Evolutionary conservation across 1,140 invertebrate species (phyloP).

Genomic region (Pectinophora gossypiella): DNA sequence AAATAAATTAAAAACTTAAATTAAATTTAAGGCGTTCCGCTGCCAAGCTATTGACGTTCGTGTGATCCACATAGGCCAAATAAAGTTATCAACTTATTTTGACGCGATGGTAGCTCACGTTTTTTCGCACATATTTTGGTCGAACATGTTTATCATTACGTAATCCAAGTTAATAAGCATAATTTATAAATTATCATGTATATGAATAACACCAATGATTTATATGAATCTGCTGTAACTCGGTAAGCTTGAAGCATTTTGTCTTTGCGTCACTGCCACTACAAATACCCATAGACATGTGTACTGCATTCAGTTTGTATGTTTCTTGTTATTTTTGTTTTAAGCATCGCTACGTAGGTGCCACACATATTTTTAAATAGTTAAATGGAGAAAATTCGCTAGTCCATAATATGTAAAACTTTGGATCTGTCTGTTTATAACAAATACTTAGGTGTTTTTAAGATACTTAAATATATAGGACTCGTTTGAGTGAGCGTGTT

Average conservation of each 20-base stretch:
- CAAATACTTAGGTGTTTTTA: conserved; percentile 47
- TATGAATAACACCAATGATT: conserved; percentile 2
- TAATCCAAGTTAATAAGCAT: background rate
- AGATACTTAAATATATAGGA: conserved; percentile 35
- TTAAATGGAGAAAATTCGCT: conserved; percentile 46
- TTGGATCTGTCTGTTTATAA: conserved; percentile 60
- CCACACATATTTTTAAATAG: conserved; percentile 27
- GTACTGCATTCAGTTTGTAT: conserved; percentile 39
- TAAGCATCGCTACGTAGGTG: conserved; percentile 45
- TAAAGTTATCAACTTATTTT: too few relatives aligned
- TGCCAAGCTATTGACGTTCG: too few relatives aligned
- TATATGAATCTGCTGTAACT: background rate
- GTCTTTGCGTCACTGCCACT: conserved; percentile 35
- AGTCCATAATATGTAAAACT: conserved; percentile 54
- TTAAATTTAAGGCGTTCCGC: too few relatives aligned
- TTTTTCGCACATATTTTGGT: too few relatives aligned
- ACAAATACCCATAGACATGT: conserved; percentile 26
- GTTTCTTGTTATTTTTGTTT: conserved; percentile 56
- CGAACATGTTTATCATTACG: too few relatives aligned
- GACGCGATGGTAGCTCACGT: too few relatives aligned
- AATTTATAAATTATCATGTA: conserved; percentile 2
- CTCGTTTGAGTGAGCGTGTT: background rate
- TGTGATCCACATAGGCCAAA: too few relatives aligned
- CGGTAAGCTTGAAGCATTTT: conserved; percentile 3
- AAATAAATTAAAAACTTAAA: too few relatives aligned